Evolutionary conservation across 2,888 invertebrate genomes (phyloP).

Genomic region (Vandiemenella viatica): DNA sequence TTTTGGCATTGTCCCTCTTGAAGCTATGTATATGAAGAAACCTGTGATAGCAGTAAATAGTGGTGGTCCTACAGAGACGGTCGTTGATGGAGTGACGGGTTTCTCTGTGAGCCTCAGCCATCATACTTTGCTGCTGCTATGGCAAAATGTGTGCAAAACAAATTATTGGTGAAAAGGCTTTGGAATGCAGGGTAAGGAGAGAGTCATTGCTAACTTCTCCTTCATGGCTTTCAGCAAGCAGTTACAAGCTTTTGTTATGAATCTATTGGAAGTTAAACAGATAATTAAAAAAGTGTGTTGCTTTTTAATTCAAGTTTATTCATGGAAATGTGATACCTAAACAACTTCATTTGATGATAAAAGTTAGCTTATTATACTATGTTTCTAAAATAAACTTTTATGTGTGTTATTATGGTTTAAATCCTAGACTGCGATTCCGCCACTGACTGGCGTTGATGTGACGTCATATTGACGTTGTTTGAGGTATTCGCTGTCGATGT

Average conservation of each 20-base stretch:
- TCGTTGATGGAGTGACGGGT: slow-evolving; percentile 69
- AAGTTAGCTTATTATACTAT: too few species aligned
- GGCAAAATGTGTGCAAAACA: slow-evolving; percentile 46
- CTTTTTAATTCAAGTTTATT: too few species aligned
- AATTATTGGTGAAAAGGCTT: slow-evolving; percentile 44
- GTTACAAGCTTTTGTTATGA: slow-evolving; percentile 32
- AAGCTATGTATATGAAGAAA: slow-evolving; percentile 88
- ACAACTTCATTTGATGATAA: too few species aligned
- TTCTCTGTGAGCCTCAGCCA: slow-evolving; percentile 52
- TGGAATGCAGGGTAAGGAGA: slow-evolving; percentile 57
- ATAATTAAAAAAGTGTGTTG: slow-evolving; percentile 4
- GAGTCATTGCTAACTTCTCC: slow-evolving; percentile 68
- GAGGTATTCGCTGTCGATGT: too few species aligned
- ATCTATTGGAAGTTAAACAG: slow-evolving; percentile 6
- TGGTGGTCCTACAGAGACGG: slow-evolving; percentile 91
- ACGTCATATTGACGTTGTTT: too few species aligned
- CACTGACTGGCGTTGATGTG: too few species aligned
- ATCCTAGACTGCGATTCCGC: too few species aligned
- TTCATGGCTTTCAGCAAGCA: slow-evolving; percentile 62
- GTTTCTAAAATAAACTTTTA: too few species aligned
- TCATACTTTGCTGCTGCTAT: slow-evolving; percentile 65
- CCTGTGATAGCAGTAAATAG: slow-evolving; percentile 91
- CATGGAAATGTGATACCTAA: too few species aligned
- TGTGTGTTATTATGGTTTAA: too few species aligned
- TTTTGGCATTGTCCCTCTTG: slow-evolving; percentile 97